Evolutionary conservation across 2,888 invertebrate species (phyloP).

Genomic region (Portevinia maculata): DNA sequence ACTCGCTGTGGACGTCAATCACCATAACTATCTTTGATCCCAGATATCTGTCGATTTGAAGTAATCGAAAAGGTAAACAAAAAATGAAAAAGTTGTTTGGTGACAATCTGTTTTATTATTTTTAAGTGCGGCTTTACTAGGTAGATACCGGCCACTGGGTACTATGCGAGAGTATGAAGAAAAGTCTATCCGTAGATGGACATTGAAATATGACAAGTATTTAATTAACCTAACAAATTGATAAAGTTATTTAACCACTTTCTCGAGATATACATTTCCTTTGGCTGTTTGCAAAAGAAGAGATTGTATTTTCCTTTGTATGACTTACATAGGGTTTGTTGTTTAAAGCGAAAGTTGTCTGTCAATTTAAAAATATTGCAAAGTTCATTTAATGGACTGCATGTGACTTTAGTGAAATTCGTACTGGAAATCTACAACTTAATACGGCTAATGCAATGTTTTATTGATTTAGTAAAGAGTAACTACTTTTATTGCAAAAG

Average conservation of each 20-base stretch:
- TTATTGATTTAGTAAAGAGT: no score
- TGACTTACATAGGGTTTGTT: constrained; percentile 28
- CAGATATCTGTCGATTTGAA: constrained; percentile 29
- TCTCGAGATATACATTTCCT: constrained; percentile 30
- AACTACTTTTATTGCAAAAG: no score
- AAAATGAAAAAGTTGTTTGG: constrained; percentile 67
- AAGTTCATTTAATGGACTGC: constrained; percentile 18
- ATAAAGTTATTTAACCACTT: constrained; percentile 50
- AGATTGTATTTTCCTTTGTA: constrained; percentile 11
- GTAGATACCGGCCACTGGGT: constrained; percentile 1
- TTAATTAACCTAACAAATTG: constrained; percentile 49
- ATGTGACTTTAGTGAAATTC: constrained; percentile 9
- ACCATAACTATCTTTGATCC: constrained; percentile 34
- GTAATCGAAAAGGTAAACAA: constrained; percentile 13
- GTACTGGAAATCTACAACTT: no score
- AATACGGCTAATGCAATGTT: no score
- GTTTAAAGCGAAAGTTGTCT: constrained; percentile 56
- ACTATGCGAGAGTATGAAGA: constrained; percentile 8
- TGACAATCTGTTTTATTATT: constrained; percentile 38
- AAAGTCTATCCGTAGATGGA: constrained; percentile 17
- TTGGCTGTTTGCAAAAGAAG: constrained; percentile 5
- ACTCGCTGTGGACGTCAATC: constrained; percentile 60
- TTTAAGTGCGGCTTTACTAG: constrained; percentile 9
- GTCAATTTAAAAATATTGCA: constrained; percentile 41
- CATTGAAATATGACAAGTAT: constrained; percentile 53